These are phyloP conservation scores for Scaptomyza montana DNA, from an alignment of 1,140 invertebrate species.

Conservation along the genomic window DNA sequence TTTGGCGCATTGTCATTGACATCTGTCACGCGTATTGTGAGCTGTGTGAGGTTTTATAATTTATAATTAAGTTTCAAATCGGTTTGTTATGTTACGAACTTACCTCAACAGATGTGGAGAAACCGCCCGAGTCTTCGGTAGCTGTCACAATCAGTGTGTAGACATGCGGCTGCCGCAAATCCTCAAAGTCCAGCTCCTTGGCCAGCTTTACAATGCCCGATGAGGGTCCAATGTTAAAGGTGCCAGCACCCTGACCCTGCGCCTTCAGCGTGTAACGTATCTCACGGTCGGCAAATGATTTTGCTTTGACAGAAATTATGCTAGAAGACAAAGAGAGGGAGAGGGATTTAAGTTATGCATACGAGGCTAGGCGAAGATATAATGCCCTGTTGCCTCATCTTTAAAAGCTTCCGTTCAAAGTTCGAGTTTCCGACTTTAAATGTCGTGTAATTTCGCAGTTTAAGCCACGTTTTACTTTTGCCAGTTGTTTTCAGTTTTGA, in stretches of 20 bases:
- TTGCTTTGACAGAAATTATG: constrained; percentile 97
- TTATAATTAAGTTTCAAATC: constrained; percentile 11
- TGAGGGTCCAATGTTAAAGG: constrained; percentile 96
- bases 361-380: too few relatives aligned
- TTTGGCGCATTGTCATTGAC: constrained; percentile 97
- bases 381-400: too few relatives aligned
- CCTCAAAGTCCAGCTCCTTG: constrained; percentile 97
- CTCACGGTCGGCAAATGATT: constrained; percentile 97
- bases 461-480: too few relatives aligned
- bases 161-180: constrained; percentile 95
- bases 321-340: constrained; percentile 48
- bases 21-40: constrained; percentile 96
- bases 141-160: constrained; percentile 96
- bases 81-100: constrained; percentile 39
- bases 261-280: constrained; percentile 97
- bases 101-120: constrained; percentile 97
- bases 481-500: too few relatives aligned
- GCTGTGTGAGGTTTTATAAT: constrained; percentile 84
- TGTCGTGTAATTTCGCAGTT: too few relatives aligned
- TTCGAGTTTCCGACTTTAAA: too few relatives aligned
- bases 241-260: constrained; percentile 96
- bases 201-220: constrained; percentile 97
- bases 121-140: constrained; percentile 97
- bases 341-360: neutral
- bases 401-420: too few relatives aligned